Conservation (phyloP, 2,113 vertebrate species). For the Gopherus evgoodei region DNA sequence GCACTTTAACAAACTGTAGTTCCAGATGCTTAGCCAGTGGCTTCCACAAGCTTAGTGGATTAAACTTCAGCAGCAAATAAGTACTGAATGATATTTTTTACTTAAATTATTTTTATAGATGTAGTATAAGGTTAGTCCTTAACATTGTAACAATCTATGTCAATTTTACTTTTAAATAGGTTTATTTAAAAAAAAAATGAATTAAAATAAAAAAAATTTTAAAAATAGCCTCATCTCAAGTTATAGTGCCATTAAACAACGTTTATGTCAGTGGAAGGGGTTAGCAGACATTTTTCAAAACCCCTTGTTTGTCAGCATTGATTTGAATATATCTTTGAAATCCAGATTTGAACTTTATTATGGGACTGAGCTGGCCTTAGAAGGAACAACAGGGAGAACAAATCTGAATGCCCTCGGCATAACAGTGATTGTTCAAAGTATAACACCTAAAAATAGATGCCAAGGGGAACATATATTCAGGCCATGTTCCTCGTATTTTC, state of each 20-base stretch:
- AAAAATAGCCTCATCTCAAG: background rate
- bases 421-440: accelerated
- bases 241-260: background rate
- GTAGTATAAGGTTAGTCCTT: background rate
- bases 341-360: background rate
- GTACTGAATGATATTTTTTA: background rate
- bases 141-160: background rate
- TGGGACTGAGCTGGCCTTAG: background rate
- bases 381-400: background rate
- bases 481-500: background rate
- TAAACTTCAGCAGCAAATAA: too few species aligned
- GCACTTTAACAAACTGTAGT: background rate
- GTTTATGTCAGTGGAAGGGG: background rate
- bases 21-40: too few species aligned
- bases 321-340: background rate
- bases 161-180: background rate
- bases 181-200: background rate
- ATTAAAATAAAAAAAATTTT: background rate
- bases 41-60: too few species aligned
- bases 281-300: background rate
- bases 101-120: background rate
- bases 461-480: background rate
- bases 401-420: background rate
- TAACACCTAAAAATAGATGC: background rate
- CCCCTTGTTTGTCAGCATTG: background rate